Evolutionary conservation across 2,888 invertebrate genomes (phyloP).

Genomic region (Anagyrus pseudococci): DNA sequence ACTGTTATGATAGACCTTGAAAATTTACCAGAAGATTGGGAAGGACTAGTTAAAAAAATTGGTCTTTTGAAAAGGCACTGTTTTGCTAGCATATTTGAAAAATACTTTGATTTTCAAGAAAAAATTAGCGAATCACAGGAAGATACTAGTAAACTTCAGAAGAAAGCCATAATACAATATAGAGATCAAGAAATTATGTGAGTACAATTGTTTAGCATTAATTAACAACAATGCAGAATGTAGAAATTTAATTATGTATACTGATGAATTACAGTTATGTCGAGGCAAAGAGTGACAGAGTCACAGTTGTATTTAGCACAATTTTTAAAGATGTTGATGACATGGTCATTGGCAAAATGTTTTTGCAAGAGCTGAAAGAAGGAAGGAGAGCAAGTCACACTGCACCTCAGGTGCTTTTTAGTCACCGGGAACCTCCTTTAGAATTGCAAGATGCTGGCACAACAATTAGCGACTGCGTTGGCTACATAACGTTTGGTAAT

Average conservation of each 20-base stretch:
- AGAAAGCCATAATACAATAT: constrained; percentile 97
- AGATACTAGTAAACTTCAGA: constrained; percentile 82
- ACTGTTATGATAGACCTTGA: constrained; percentile 92
- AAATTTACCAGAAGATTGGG: constrained; percentile 89
- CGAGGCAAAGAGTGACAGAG: constrained; percentile 96
- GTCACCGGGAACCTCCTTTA: constrained; percentile 95
- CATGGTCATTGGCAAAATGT: constrained; percentile 97
- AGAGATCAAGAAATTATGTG: constrained; percentile 98
- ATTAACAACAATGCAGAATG: too few species aligned
- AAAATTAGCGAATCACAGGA: constrained; percentile 97
- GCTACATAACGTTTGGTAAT: constrained; percentile 97
- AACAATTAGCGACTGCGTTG: constrained; percentile 94
- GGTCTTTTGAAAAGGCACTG: constrained; percentile 96
- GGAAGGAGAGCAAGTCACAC: constrained; percentile 95
- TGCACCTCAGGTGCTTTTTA: constrained; percentile 88
- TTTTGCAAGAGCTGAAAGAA: constrained; percentile 99
- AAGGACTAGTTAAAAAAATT: constrained; percentile 87
- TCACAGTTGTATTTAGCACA: constrained; percentile 99
- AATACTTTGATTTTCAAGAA: constrained; percentile 98
- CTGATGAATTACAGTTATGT: constrained; percentile 78
- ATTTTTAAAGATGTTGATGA: constrained; percentile 99
- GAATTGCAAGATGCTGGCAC: constrained; percentile 95
- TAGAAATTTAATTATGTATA: constrained; percentile 1
- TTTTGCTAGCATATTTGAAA: constrained; percentile 99
- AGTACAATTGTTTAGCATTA: constrained; percentile 56